Evolutionary conservation across 2,888 invertebrate genomes (phyloP), one percentile per base, ranked within the genome.

Genomic region (Zaprionus bogoriensis): DNA sequence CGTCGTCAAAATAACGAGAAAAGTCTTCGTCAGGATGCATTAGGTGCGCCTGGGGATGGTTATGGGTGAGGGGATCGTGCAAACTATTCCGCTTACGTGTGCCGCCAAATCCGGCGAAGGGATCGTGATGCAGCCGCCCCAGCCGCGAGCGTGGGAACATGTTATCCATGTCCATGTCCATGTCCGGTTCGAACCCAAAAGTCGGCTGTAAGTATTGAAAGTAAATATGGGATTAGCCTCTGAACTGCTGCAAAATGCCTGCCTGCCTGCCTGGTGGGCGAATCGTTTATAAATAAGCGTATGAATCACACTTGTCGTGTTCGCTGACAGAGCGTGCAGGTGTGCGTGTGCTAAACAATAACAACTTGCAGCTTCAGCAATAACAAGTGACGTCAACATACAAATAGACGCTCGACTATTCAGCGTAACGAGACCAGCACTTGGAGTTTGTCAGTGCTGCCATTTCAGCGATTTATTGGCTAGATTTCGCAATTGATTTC

Each of bases 1-100:
- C 86, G 79, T 88, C 86, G 63, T 87, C 84, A 72, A 89, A 79
- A 86, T 86, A 77, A 71, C 64, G 67, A 72, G 85, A 72, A 82
- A 78, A 85, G 50, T 67, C 88, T 72, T 84, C 80, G 74, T 89
- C 89, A 88, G 74, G 67, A 61, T 74, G 62, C 60, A 63, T 74
- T 60, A 60, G 50, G 52, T 72, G 58, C 57, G 74, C 58, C 67
- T 75, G 62, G 48, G 74, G 71, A 44, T 60, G 55, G 72, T 25
- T 55, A 50, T 60, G 69, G 67, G 67, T 64, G 58, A 79, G 77
- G 55, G 89, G 86, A 73, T 89, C 87, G 76, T 85, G 88, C 59
- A 87, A 89, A 83, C 89, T 88, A 72, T 81, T 88, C 72, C 88
- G 87, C 89, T 91, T 91, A 87, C 90, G 89, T 88, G 90, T 74